phyloP scores from a whole-genome alignment of 2,113 vertebrate species.

The Aegypius monachus region DNA sequence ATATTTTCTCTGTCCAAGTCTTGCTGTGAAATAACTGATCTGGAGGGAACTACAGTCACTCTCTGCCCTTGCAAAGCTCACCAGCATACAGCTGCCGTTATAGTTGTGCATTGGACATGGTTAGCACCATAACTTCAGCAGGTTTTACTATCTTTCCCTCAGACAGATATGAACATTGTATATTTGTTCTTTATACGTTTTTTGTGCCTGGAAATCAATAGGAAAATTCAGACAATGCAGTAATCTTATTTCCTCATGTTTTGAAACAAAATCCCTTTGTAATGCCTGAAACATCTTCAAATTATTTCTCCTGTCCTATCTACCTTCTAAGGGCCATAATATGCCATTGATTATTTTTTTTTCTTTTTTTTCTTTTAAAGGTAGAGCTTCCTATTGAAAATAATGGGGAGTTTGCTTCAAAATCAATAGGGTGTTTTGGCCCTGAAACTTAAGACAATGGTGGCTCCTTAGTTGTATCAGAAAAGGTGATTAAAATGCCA shows the following conservation, averaged over 20 bases:
- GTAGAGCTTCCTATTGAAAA: neutral
- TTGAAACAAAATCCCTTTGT: conserved; percentile 13
- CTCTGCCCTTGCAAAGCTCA: neutral
- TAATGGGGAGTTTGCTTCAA: neutral
- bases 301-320: neutral
- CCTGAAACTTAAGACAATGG: neutral
- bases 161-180: neutral
- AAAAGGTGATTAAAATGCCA: conserved; percentile 11
- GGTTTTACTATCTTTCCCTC: neutral
- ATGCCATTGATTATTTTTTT: neutral
- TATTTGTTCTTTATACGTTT: neutral
- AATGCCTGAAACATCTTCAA: neutral
- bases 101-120: neutral
- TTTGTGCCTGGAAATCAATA: conserved; percentile 7
- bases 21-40: neutral
- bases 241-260: neutral
- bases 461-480: neutral
- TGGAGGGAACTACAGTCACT: neutral
- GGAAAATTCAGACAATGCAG: neutral
- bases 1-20: neutral
- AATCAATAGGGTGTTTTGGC: neutral
- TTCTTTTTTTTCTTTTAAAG: neutral
- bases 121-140: neutral
- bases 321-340: neutral
- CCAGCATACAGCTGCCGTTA: neutral